Evolutionary conservation across 2,797 vertebrate species (phyloP).

Genomic region (Adrianichthys oophorus): DNA sequence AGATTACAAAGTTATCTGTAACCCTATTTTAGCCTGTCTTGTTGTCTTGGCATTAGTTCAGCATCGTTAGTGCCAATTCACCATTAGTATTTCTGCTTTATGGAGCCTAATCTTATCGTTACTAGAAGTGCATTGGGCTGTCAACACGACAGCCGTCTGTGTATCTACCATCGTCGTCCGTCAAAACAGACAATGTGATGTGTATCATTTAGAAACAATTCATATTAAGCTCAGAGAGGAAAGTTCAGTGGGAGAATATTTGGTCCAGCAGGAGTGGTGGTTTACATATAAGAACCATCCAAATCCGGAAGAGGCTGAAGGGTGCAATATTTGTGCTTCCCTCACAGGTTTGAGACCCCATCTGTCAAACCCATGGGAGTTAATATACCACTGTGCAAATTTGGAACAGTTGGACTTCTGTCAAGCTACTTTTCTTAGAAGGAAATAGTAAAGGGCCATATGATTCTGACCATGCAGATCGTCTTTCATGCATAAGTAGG

Average conservation of each 20-base stretch:
- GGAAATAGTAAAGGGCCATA: constrained; percentile 3
- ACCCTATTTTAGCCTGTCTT: constrained; percentile 20
- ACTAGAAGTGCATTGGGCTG: constrained; percentile 29
- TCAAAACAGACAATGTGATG: constrained; percentile 24
- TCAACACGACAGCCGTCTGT: constrained; percentile 32
- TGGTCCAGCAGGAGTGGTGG: constrained; percentile 50
- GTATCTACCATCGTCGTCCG: constrained; percentile 18
- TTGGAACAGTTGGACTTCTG: constrained; percentile 54
- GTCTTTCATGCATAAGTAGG: constrained; percentile 10
- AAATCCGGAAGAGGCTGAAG: constrained; percentile 24
- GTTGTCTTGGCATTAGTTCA: constrained; percentile 15
- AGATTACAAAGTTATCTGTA: constrained; percentile 31
- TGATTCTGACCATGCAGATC: constrained; percentile 17
- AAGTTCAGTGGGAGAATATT: constrained; percentile 50
- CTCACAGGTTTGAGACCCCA: constrained; percentile 42
- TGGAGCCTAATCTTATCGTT: constrained; percentile 18
- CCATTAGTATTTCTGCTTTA: constrained; percentile 1
- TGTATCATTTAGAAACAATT: constrained; percentile 27
- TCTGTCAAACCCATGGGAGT: constrained; percentile 45
- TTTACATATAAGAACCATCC: constrained; percentile 26
- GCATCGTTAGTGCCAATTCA: constrained; percentile 12
- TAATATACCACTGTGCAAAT: constrained; percentile 73
- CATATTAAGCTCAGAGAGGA: constrained; percentile 44
- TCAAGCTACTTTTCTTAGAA: constrained; percentile 12
- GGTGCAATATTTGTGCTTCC: constrained; percentile 52